Base-by-base conservation (phyloP, 2,113 vertebrate species). In the Tenebrosternarchus preto region DNA sequence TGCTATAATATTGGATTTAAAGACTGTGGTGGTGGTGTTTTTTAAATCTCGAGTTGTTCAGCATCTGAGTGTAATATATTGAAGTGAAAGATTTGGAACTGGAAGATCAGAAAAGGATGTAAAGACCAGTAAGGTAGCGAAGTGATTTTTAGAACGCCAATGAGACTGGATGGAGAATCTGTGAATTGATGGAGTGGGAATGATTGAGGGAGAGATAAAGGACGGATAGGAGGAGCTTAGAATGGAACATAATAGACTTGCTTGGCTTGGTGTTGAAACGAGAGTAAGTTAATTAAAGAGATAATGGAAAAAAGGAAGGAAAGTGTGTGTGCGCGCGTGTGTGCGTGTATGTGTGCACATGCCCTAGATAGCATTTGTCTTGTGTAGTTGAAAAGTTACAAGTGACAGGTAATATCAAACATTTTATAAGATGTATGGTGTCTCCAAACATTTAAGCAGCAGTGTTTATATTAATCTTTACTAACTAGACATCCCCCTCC, bases 191-290 rank as follows among this genome's bases (percentile, higher is more conserved):
- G 29, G 12, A 64, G 16, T 27, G 55, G 55, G 76, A 73, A 24
- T 77, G 75, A 70, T 73, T 24, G 43, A 15, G 15, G 43, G 43
- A 50, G 43, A 50, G 43, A 50, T 50, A 50, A 50, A 50, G 43
- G 25, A 63, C n/a, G 17, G 55, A 70, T 81, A 66, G 66, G 43
- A 76, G 66, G 24, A 12, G 15, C 8, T 64, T 25, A 79, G 25
- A 29, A 60, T 46, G 7, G 24, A 78, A 71, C 24, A 61, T 72
- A 59, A 60, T 59, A 78, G 63, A 67, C 63, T 57, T 61, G 59
- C 16, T 61, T 71, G 77, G 61, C 36, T 63, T n/a, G n/a, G 56
- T 53, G 68, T 64, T 80, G n/a, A 72, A 72, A 80, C 17, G 46
- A 46, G 46, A 50, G 39, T 11, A 9, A 46, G 39, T 46, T 46